Evolutionary conservation across 2,113 vertebrate genomes (phyloP).

Genomic region (Hippocampus abdominalis): DNA sequence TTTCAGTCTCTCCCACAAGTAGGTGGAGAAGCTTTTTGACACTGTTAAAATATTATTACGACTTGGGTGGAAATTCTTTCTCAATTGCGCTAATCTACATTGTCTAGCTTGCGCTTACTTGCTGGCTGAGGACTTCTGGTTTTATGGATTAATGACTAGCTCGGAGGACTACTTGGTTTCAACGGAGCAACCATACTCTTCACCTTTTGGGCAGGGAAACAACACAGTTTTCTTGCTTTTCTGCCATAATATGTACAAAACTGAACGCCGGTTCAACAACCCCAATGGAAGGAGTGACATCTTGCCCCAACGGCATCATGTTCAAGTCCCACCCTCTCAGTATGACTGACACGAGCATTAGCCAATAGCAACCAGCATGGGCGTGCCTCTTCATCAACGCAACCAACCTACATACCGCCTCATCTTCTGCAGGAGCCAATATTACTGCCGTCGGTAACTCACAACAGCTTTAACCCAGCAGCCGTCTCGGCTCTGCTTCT

Average conservation of each 20-base stretch:
- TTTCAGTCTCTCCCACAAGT: constrained; percentile 40
- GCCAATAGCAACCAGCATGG: constrained; percentile 42
- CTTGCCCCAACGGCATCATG: constrained; percentile 23
- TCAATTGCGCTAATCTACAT: constrained; percentile 34
- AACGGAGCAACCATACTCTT: constrained; percentile 8
- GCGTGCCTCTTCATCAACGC: constrained; percentile 52
- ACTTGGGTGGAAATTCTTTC: constrained; percentile 30
- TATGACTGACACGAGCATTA: constrained; percentile 45
- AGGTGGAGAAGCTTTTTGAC: constrained; percentile 60
- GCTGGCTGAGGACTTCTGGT: constrained; percentile 24
- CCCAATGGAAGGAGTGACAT: constrained; percentile 10
- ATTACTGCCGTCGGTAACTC: constrained; percentile 47
- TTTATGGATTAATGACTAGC: constrained; percentile 30
- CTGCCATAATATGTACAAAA: constrained; percentile 10
- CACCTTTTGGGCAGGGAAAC: constrained; percentile 3
- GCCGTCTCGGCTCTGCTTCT: constrained; percentile 44
- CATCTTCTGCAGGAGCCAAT: constrained; percentile 47
- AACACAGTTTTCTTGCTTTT: constrained; percentile 7
- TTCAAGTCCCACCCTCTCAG: constrained; percentile 59
- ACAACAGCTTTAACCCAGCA: constrained; percentile 68
- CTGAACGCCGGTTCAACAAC: constrained; percentile 9
- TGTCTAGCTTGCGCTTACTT: constrained; percentile 47
- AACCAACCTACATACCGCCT: constrained; percentile 41
- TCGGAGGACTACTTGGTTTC: constrained; percentile 20
- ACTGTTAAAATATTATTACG: constrained; percentile 33